These are phyloP conservation scores for Glomeris maerens DNA, from an alignment of 1,140 invertebrate species.

Conservation along the genomic window DNA sequence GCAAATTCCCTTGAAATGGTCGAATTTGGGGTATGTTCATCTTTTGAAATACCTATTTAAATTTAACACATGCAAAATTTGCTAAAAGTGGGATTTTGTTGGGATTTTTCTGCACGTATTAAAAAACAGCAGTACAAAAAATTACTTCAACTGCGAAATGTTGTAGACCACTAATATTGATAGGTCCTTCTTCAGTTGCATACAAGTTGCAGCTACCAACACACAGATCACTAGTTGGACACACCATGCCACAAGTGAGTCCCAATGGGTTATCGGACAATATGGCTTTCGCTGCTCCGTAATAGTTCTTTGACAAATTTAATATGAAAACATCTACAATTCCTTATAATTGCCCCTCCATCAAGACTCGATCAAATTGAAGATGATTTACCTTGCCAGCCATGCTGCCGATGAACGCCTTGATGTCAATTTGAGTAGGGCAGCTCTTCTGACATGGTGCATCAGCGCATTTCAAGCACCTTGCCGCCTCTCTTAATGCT, in stretches of 20 bases:
- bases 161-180: constrained; percentile 96
- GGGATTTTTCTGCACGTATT: no score
- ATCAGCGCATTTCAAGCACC: constrained; percentile 94
- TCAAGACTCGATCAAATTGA: no score
- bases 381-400: constrained; percentile 60
- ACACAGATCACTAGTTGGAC: constrained; percentile 94
- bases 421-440: constrained; percentile 92
- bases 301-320: constrained; percentile 62
- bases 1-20: constrained; percentile 33
- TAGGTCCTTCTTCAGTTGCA: constrained; percentile 88
- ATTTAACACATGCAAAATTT: constrained; percentile 12
- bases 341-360: no score
- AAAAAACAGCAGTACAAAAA: background rate
- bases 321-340: background rate
- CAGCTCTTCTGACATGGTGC: constrained; percentile 97
- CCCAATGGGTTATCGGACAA: constrained; percentile 94
- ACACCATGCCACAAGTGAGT: constrained; percentile 97
- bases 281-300: constrained; percentile 92
- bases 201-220: constrained; percentile 94
- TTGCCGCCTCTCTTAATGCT: constrained; percentile 73
- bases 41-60: constrained; percentile 72
- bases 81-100: constrained; percentile 3
- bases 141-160: constrained; percentile 89
- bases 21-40: constrained; percentile 81
- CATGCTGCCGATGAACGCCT: constrained; percentile 92